Evolutionary conservation across 2,888 invertebrate species (phyloP).

Genomic region (Amitus sp.): DNA sequence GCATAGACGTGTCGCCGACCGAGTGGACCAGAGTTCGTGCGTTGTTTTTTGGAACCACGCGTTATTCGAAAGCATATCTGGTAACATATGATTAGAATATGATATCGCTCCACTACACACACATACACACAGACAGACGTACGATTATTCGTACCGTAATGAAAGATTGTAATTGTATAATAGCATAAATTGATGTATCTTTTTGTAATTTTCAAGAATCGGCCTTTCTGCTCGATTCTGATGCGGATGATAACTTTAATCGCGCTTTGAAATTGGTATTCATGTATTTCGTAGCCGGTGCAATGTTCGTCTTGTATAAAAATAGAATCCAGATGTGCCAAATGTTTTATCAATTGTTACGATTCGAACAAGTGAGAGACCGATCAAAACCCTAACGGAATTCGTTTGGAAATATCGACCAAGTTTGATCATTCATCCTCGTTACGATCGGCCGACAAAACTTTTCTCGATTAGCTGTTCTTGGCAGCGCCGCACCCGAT

Average conservation of each 20-base stretch:
- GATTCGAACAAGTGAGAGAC: constrained; percentile 7
- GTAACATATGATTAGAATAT: constrained; percentile 57
- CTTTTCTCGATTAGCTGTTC: too few species aligned
- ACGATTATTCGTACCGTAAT: constrained; percentile 26
- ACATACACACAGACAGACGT: constrained; percentile 37
- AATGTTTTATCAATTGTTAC: constrained; percentile 36
- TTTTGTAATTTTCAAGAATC: constrained; percentile 34
- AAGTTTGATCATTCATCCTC: background rate
- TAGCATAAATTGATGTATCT: constrained; percentile 16
- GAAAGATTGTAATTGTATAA: constrained; percentile 3
- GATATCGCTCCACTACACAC: constrained; percentile 38
- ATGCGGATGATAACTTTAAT: background rate
- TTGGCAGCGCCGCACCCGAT: background rate
- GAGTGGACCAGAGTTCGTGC: constrained; percentile 31
- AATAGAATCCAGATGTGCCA: constrained; percentile 45
- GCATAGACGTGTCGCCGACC: constrained; percentile 31
- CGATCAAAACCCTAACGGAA: background rate
- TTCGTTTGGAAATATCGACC: background rate
- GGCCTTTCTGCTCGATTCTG: background rate
- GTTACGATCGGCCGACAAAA: background rate
- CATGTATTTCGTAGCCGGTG: constrained; percentile 41
- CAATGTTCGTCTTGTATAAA: constrained; percentile 39
- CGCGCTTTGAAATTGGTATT: constrained; percentile 40
- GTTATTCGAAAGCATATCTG: constrained; percentile 59
- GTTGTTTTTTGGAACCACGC: constrained; percentile 31